A percentile compares a stretch with the other conserved stretches of the same genome.
These are phyloP conservation scores for Alentia gelatinosa DNA, from an alignment of 2,888 invertebrate genomes.

Conservation along the genomic window DNA sequence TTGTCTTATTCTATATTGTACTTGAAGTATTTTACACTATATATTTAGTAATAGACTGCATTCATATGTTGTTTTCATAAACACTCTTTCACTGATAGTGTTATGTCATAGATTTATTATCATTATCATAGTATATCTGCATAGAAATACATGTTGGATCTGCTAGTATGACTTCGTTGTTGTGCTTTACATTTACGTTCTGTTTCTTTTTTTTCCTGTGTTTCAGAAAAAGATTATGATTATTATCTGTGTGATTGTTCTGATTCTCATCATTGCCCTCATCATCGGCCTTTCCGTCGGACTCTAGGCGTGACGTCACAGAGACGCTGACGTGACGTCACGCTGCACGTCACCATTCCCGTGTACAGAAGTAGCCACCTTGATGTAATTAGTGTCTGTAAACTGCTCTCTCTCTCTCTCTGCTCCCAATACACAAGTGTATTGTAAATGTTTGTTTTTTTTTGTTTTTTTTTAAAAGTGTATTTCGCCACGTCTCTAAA, in stretches of 20 bases:
- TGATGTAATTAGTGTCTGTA: no score
- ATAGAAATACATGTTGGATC: not conserved
- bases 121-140: not conserved
- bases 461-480: no score
- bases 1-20: not conserved
- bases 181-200: conserved; percentile 49
- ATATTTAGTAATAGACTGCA: no score
- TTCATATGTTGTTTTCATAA: not conserved
- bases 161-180: not conserved
- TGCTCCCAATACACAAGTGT: no score
- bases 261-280: conserved; percentile 79
- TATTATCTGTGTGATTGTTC: conserved; percentile 76
- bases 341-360: no score
- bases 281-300: conserved; percentile 75
- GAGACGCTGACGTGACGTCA: no score
- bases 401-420: no score
- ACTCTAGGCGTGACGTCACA: not conserved
- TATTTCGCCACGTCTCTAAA: no score
- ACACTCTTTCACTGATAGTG: not conserved
- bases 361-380: no score
- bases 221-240: conserved; percentile 80
- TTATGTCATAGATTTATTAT: not conserved
- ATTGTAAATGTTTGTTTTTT: no score
- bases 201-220: conserved; percentile 57
- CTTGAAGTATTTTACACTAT: no score